These are phyloP conservation scores for Catharus bicknelli DNA, from an alignment of 2,113 vertebrate species.

Conservation along the genomic window DNA sequence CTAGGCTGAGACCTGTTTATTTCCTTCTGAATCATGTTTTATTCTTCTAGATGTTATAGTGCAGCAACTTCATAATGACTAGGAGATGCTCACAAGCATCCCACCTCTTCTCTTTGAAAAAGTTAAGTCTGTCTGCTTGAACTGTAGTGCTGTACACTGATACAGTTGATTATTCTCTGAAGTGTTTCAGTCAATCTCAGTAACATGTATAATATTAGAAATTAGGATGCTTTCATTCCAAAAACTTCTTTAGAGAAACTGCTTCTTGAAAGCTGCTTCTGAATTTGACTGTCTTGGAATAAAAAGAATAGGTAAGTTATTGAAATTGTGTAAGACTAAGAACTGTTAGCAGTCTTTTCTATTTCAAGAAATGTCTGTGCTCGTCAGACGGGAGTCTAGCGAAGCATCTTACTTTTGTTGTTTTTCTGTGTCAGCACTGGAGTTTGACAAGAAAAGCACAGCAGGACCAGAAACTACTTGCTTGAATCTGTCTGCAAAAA, in stretches of 20 bases:
- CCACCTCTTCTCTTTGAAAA: not conserved
- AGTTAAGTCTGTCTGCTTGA: not conserved
- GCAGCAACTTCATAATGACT: not conserved
- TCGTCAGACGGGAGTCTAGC: not conserved
- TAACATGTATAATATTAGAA: not conserved
- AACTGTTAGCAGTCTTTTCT: not conserved
- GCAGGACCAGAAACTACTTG: slow-evolving; percentile 2
- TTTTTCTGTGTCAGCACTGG: slow-evolving; percentile 37
- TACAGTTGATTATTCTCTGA: not conserved
- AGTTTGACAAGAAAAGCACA: slow-evolving; percentile 21
- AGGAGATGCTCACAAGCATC: not conserved
- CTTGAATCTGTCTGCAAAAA: not conserved
- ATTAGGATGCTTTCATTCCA: not conserved
- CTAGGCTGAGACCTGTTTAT: not conserved
- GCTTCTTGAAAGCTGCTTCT: not conserved
- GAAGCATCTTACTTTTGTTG: not conserved
- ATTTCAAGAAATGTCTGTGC: not conserved
- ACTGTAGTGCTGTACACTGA: not conserved
- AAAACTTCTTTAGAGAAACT: not conserved
- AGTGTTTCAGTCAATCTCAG: not conserved
- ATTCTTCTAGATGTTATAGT: not conserved
- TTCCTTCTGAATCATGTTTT: not conserved
- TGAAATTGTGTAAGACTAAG: not conserved
- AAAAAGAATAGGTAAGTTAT: not conserved
- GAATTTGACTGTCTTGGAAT: not conserved